Percentiles rank a stretch among this genome's conserved stretches.
Conservation (phyloP, 1,140 invertebrate genomes). For the Magallana ariakensis region DNA sequence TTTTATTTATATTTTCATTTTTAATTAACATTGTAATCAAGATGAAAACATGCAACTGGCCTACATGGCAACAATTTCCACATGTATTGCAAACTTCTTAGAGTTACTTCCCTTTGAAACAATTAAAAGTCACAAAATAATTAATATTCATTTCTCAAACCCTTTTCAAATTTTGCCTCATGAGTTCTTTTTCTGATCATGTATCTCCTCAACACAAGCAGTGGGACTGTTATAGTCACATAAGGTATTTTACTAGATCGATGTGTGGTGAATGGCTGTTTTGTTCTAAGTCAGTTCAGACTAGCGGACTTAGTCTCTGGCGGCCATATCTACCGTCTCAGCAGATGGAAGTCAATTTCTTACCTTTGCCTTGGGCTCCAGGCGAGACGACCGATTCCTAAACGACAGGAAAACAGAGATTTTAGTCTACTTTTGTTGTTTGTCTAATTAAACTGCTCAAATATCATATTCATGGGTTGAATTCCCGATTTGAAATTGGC, state of each 20-base stretch:
- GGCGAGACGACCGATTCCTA: conserved; percentile 18
- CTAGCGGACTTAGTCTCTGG: conserved; percentile 20
- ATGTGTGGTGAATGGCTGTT: not conserved
- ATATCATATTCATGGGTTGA: not conserved
- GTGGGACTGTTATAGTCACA: not conserved
- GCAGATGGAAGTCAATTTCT: conserved; percentile 16
- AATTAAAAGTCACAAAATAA: conserved; percentile 37
- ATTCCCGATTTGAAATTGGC: not conserved
- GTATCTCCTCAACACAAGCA: not conserved
- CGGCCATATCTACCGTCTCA: not conserved
- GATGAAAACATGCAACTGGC: too few species aligned
- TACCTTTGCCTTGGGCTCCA: not conserved
- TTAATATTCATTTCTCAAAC: not conserved
- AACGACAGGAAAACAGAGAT: conserved; percentile 13
- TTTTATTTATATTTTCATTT: too few species aligned
- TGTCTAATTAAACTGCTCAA: not conserved
- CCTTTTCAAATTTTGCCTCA: not conserved
- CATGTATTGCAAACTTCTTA: not conserved
- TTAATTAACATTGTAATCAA: too few species aligned
- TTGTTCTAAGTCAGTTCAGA: not conserved
- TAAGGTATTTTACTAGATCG: not conserved
- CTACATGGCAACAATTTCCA: too few species aligned
- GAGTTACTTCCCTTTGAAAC: conserved; percentile 16
- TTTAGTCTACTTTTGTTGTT: not conserved
- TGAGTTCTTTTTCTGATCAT: not conserved